Conservation (phyloP, 2,888 invertebrate genomes). For the Plebejus anna region DNA sequence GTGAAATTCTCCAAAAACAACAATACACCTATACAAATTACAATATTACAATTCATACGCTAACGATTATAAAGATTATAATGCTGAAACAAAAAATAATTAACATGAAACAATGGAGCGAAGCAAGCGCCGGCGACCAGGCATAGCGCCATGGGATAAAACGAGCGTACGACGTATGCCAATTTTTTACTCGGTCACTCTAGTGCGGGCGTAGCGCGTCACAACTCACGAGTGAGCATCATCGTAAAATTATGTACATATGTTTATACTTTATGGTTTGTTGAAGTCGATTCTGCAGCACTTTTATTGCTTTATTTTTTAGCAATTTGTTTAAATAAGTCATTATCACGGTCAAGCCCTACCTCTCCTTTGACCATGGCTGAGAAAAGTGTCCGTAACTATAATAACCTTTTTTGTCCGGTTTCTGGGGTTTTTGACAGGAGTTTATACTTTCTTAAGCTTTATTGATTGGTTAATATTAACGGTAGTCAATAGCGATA, state of each 20-base stretch:
- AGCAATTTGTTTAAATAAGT: not conserved
- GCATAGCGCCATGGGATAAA: constrained; percentile 58
- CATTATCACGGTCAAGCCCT: not conserved
- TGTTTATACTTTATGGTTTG: not conserved
- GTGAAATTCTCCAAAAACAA: not conserved
- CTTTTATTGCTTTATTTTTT: not conserved
- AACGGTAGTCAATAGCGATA: too few relatives aligned
- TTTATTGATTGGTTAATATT: too few relatives aligned
- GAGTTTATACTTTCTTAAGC: too few relatives aligned
- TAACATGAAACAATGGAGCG: constrained; percentile 35
- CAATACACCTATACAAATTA: not conserved
- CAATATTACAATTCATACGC: not conserved
- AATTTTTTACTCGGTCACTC: constrained; percentile 60
- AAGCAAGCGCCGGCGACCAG: constrained; percentile 46
- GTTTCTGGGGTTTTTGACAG: too few relatives aligned
- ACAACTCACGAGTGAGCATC: constrained; percentile 13
- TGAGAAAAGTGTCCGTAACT: not conserved
- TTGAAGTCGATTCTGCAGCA: not conserved
- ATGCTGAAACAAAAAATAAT: constrained; percentile 27
- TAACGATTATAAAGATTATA: constrained; percentile 14
- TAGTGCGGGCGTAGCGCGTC: constrained; percentile 46
- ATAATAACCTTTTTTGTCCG: too few relatives aligned
- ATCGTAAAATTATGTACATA: not conserved
- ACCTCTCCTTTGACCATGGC: not conserved
- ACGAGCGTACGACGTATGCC: constrained; percentile 56